Percentiles rank a stretch among this genome's conserved stretches.
phyloP scores from a whole-genome alignment of 2,113 vertebrate species.

The Aptenodytes patagonicus region DNA sequence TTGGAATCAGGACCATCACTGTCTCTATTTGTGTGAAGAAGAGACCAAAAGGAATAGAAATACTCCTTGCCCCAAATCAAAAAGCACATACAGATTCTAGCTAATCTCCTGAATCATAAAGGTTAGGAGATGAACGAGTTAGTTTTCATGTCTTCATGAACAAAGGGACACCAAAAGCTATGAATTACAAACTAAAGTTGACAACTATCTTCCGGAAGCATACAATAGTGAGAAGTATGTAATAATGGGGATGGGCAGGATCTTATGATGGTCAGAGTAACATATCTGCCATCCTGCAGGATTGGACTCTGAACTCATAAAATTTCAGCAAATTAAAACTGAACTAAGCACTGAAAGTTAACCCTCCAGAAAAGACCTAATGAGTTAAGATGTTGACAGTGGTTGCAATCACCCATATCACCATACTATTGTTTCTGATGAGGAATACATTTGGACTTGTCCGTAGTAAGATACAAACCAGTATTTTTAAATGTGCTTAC shows the following conservation, averaged over 20 bases:
- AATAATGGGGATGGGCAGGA: not conserved
- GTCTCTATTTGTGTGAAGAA: not conserved
- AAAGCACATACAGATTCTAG: not conserved
- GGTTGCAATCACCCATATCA: fast-evolving
- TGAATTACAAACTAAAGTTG: not conserved
- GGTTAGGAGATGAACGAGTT: not conserved
- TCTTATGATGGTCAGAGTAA: not conserved
- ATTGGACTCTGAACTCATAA: not conserved
- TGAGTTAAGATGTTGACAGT: not conserved
- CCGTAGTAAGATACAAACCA: not conserved
- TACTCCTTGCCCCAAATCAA: not conserved
- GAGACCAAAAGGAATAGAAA: not conserved
- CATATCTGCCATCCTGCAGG: not conserved
- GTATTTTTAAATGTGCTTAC: not conserved
- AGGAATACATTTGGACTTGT: not conserved
- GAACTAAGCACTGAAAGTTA: not conserved
- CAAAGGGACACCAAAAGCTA: not conserved
- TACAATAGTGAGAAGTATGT: not conserved
- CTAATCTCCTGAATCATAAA: not conserved
- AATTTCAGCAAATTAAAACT: not conserved
- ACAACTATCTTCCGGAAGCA: not conserved
- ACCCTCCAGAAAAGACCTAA: not conserved
- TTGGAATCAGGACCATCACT: not conserved
- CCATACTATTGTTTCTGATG: not conserved
- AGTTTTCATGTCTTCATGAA: not conserved